phyloP scores from a whole-genome alignment of 2,888 invertebrate species.

The Rosalia funebris region DNA sequence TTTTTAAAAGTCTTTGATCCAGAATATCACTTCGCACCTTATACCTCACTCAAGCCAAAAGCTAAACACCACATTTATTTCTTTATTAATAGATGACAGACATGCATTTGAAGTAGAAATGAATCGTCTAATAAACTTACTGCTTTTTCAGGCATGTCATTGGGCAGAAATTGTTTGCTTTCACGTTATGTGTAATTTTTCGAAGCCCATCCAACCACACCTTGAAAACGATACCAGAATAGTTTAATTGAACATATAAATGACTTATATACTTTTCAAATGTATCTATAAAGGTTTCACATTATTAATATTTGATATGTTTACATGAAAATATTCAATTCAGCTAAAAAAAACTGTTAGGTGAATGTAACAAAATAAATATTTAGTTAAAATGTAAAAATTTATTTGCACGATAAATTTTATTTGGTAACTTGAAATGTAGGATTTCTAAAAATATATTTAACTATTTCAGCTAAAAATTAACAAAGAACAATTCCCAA shows the following conservation, averaged over 20 bases:
- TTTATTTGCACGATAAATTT: too few relatives aligned
- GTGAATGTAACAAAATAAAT: too few relatives aligned
- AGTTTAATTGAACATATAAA: conserved; percentile 9
- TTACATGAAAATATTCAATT: too few relatives aligned
- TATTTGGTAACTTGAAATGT: too few relatives aligned
- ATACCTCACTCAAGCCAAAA: background rate
- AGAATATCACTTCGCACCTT: conserved; percentile 5
- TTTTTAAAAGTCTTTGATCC: conserved; percentile 9
- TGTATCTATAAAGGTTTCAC: too few relatives aligned
- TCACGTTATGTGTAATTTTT: conserved; percentile 96
- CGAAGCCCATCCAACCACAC: conserved; percentile 95
- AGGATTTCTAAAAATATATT: too few relatives aligned
- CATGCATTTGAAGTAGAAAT: conserved; percentile 30
- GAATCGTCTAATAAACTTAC: conserved; percentile 75
- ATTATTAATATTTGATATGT: too few relatives aligned
- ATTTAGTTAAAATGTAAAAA: too few relatives aligned
- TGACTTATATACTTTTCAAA: too few relatives aligned
- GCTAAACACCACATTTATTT: conserved; percentile 32
- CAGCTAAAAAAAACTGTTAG: too few relatives aligned
- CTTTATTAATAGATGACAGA: conserved; percentile 13
- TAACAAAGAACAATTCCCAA: too few relatives aligned
- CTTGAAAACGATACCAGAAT: conserved; percentile 68
- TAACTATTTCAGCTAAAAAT: too few relatives aligned
- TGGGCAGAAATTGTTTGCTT: conserved; percentile 98
- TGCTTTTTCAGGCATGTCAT: conserved; percentile 99